phyloP scores from a whole-genome alignment of 2,888 invertebrate genomes.

The Quadroppia sp. region DNA sequence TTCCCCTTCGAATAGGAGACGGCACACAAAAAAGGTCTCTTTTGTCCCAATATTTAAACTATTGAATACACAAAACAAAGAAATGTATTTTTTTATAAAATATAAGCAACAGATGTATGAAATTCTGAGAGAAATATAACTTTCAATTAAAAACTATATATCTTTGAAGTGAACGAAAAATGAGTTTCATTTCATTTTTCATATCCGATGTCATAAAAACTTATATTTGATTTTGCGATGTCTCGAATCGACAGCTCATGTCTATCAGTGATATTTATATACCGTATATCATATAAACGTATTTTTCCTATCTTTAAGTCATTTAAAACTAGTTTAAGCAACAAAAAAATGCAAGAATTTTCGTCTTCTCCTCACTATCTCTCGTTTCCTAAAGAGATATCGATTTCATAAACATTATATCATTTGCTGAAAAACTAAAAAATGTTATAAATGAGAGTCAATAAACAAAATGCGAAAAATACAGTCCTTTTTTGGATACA shows the following conservation, averaged over 20 bases:
- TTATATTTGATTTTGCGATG: not conserved
- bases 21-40: not conserved
- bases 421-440: not conserved
- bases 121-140: not conserved
- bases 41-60: conserved; percentile 29
- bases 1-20: not conserved
- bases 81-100: not conserved
- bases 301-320: conserved; percentile 12
- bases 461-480: too few relatives aligned
- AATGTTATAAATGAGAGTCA: not conserved
- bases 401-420: not conserved
- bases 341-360: not conserved
- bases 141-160: not conserved
- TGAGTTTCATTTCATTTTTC: too few relatives aligned
- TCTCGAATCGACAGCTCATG: not conserved
- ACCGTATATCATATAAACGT: conserved; percentile 17
- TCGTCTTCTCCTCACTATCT: not conserved
- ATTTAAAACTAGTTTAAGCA: not conserved
- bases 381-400: not conserved
- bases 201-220: not conserved
- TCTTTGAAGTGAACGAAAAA: not conserved
- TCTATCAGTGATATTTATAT: conserved; percentile 6
- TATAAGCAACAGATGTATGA: conserved; percentile 1
- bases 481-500: too few relatives aligned
- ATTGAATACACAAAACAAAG: not conserved